phyloP scores from a whole-genome alignment of 1,140 invertebrate species.

The Zaprionus nigranus region DNA sequence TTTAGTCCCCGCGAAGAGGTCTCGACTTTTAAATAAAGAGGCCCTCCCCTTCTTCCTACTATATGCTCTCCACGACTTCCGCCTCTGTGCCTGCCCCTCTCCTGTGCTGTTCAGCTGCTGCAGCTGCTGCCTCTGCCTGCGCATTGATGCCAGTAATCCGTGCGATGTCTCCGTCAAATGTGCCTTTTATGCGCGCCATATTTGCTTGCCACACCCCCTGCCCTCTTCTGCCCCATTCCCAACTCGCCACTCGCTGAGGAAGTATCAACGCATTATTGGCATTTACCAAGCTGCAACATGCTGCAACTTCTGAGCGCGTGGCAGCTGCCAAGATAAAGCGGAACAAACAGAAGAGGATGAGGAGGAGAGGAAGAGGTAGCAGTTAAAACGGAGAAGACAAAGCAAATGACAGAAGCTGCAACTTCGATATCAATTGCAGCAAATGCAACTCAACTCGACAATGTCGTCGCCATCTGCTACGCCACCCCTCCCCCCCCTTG shows the following conservation, averaged over 20 bases:
- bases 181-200: conserved; percentile 50
- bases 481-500: neutral
- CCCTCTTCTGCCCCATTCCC: neutral
- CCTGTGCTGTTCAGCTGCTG: neutral
- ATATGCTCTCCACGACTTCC: too few relatives aligned
- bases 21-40: conserved; percentile 68
- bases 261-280: conserved; percentile 35
- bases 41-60: neutral
- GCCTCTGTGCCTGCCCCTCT: neutral
- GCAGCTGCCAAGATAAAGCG: neutral
- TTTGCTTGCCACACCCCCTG: conserved; percentile 46
- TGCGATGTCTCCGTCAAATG: conserved; percentile 63
- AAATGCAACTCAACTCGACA: conserved; percentile 64
- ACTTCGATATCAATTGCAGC: conserved; percentile 77
- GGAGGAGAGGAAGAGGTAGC: neutral
- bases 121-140: conserved; percentile 33
- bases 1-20: conserved; percentile 59
- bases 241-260: neutral
- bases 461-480: conserved; percentile 42
- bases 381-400: conserved; percentile 19
- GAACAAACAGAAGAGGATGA: conserved; percentile 5
- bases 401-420: conserved; percentile 52
- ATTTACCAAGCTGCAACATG: conserved; percentile 34
- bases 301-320: neutral
- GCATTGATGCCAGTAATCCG: conserved; percentile 73